Evolutionary conservation across 2,797 vertebrate species (phyloP).

Genomic region (Myripristis jacobus): DNA sequence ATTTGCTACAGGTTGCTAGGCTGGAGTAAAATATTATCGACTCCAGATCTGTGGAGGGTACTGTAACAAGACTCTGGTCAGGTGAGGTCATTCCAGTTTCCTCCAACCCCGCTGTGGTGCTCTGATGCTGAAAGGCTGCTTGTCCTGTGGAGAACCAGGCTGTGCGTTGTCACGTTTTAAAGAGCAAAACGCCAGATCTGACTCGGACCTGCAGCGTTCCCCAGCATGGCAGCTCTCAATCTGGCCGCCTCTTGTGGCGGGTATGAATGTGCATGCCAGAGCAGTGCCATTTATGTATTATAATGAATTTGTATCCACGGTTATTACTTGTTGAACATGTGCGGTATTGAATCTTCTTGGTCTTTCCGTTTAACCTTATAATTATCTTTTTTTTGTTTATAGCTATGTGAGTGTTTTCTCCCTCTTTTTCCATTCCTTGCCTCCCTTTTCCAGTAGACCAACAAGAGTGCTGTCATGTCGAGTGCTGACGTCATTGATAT

Average conservation of each 20-base stretch:
- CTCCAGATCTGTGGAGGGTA: background rate
- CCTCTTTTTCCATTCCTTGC: too few species aligned
- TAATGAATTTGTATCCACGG: conserved; percentile 14
- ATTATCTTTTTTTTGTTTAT: too few species aligned
- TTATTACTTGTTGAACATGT: conserved; percentile 8
- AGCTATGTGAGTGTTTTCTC: too few species aligned
- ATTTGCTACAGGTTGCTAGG: too few species aligned
- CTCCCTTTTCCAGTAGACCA: too few species aligned
- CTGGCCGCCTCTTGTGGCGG: conserved; percentile 48
- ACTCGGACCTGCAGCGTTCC: conserved; percentile 52
- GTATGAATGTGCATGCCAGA: conserved; percentile 20
- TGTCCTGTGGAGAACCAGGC: conserved; percentile 65
- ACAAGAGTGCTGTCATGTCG: background rate
- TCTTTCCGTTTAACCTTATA: background rate
- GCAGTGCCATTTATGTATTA: background rate
- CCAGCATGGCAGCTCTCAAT: conserved; percentile 68
- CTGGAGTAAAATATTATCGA: background rate
- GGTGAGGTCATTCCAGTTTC: conserved; percentile 29
- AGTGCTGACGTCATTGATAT: background rate
- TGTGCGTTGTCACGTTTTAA: conserved; percentile 64
- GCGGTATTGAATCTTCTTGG: background rate
- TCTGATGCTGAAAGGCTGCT: conserved; percentile 32
- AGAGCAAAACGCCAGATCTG: conserved; percentile 59
- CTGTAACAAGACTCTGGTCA: conserved; percentile 1
- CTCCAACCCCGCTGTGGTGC: conserved; percentile 10